phyloP scores from a whole-genome alignment of 2,888 invertebrate genomes.

The Tupiocoris notatus region DNA sequence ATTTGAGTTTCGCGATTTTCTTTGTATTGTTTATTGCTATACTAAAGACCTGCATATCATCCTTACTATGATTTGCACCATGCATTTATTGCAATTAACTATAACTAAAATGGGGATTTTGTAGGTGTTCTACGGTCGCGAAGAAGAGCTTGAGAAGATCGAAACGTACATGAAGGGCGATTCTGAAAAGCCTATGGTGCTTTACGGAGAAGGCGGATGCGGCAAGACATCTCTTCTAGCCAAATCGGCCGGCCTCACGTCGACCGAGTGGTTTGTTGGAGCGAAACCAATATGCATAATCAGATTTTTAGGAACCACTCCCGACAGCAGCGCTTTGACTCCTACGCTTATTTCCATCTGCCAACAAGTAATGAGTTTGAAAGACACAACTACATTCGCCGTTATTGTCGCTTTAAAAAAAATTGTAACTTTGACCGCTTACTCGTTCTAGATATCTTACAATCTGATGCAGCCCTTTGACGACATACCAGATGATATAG shows the following conservation, averaged over 20 bases:
- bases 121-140: conserved; percentile 87
- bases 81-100: no score
- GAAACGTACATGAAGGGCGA: conserved; percentile 79
- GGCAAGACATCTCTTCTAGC: conserved; percentile 95
- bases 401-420: no score
- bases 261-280: conserved; percentile 70
- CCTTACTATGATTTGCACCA: no score
- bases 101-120: not conserved
- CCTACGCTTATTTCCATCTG: conserved; percentile 94
- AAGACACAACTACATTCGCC: no score
- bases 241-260: conserved; percentile 81
- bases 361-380: no score
- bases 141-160: conserved; percentile 77
- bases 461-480: conserved; percentile 89
- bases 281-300: conserved; percentile 82
- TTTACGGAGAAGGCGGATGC: conserved; percentile 95
- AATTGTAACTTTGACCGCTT: no score
- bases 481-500: conserved; percentile 92
- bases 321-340: conserved; percentile 91
- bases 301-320: conserved; percentile 93
- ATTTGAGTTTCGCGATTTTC: no score
- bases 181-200: conserved; percentile 82
- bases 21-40: no score
- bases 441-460: conserved; percentile 70
- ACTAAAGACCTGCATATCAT: no score